phyloP scores from a whole-genome alignment of 2,888 invertebrate species.

The Brachyptera risi region DNA sequence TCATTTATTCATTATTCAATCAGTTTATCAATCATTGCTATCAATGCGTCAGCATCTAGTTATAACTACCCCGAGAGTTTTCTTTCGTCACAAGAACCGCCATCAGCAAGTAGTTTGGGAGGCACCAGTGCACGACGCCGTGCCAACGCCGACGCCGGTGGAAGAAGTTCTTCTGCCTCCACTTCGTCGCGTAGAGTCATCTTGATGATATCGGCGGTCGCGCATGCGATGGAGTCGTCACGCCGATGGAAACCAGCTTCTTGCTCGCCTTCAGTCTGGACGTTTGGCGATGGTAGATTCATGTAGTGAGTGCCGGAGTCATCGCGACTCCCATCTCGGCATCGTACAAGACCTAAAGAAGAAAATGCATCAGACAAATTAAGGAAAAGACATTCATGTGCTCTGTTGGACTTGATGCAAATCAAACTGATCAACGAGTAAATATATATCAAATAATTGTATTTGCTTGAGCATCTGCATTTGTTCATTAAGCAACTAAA shows the following conservation, averaged over 20 bases:
- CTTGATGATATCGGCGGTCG: background rate
- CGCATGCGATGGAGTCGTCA: slow-evolving; percentile 1
- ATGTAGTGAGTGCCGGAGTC: slow-evolving; percentile 42
- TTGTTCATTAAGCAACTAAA: no score
- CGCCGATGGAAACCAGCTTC: slow-evolving; percentile 23
- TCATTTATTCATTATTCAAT: no score
- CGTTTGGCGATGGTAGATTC: slow-evolving; percentile 44
- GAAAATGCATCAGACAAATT: no score
- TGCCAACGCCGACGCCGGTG: slow-evolving; percentile 44
- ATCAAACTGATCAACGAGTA: no score
- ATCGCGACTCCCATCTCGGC: slow-evolving; percentile 42
- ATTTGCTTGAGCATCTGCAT: no score
- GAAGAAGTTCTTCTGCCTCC: slow-evolving; percentile 40
- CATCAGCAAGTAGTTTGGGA: slow-evolving; percentile 40
- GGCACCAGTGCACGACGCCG: slow-evolving; percentile 45
- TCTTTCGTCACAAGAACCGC: slow-evolving; percentile 14
- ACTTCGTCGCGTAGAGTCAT: slow-evolving; percentile 14
- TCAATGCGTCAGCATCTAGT: background rate
- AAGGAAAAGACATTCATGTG: background rate
- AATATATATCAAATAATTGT: no score
- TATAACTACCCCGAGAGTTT: slow-evolving; percentile 27
- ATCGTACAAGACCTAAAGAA: slow-evolving; percentile 41
- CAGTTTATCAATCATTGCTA: no score
- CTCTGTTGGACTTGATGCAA: no score
- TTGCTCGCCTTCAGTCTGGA: slow-evolving; percentile 39